A percentile compares a stretch with the other conserved stretches of the same genome.
Evolutionary conservation across 2,797 vertebrate species (phyloP).

Genomic region (Sebastes miniatus): DNA sequence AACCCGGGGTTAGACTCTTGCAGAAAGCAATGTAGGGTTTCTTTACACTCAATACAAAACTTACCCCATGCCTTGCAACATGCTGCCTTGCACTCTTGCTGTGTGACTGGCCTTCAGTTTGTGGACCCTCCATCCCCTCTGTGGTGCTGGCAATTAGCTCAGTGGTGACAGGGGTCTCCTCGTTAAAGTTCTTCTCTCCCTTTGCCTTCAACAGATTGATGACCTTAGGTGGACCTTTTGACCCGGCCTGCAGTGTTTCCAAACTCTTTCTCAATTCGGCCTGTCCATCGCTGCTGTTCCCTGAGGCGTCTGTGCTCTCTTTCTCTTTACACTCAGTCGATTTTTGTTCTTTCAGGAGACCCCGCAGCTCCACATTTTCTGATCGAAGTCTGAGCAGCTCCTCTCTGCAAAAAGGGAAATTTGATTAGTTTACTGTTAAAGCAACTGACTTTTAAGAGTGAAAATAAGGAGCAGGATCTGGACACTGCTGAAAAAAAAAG

Average conservation of each 20-base stretch:
- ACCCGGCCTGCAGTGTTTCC: conserved; percentile 77
- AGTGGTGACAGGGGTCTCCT: conserved; percentile 47
- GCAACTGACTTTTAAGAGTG: not conserved
- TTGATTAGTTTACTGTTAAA: not conserved
- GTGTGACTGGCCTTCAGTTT: conserved; percentile 25
- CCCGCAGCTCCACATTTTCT: conserved; percentile 72
- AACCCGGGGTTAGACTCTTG: not conserved
- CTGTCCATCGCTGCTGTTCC: conserved; percentile 79
- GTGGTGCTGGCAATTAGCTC: conserved; percentile 49
- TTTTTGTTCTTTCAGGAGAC: conserved; percentile 78
- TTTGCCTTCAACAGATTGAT: conserved; percentile 74
- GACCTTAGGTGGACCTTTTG: conserved; percentile 70
- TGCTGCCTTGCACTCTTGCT: conserved; percentile 47
- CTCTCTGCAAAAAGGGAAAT: conserved; percentile 63
- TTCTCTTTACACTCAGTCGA: conserved; percentile 76
- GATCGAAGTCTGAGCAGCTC: conserved; percentile 67
- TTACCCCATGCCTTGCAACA: conserved; percentile 63
- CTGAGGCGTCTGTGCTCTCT: conserved; percentile 77
- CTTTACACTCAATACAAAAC: conserved; percentile 28
- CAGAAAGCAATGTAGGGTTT: not conserved
- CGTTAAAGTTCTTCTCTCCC: conserved; percentile 59
- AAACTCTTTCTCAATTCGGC: conserved; percentile 77
- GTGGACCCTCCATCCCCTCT: conserved; percentile 49
- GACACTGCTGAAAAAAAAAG: not conserved
- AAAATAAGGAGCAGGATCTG: not conserved